Base-by-base conservation (phyloP, 2,113 vertebrate genomes). In the Collichthys lucidus region DNA sequence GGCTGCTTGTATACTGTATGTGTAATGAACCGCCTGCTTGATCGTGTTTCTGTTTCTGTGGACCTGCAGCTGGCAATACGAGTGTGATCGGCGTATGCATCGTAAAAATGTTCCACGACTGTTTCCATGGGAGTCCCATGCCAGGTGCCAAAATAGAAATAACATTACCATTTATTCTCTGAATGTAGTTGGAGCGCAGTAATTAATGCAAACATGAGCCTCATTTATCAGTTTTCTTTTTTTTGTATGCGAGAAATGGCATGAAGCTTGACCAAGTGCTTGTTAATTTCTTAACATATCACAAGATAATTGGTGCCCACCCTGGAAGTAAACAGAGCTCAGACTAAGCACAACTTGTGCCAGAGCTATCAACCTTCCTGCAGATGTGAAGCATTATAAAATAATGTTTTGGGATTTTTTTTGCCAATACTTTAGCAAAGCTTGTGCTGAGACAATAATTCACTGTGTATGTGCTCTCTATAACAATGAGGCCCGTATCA, bases 281-380 rank as follows among this genome's bases (percentile, higher is more conserved):
- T 80, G 66, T 80, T 88, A 57, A 85, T 90, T 87, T 81, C 56
- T 87, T 79, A 81, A 88, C 79, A 78, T 55, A 84, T 87, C 79
- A 85, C 69, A 55, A 4, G 5, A 4, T 91, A 86, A 91, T 87
- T 78, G 74, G 50, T 64, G 55, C 61, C 64, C n/a, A 15, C 17
- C 60, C 75, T 74, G 82, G 75, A 60, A 66, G 61, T 55, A 75
- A 88, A 91, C 74, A 52, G 62, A 63, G 29, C 47, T 69, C 26
- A 26, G 61, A 76, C 42, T 56, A 57, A 12, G 11, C n/a, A 56
- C 63, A 65, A 61, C 66, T 16, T 55, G 29, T 76, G 76, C 71
- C 62, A 82, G 26, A 85, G 56, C 69, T 35, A 61, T 82, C 69
- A 68, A 17, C 64, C 53, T 74, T 49, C 74, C 35, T 44, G 61